These are phyloP conservation scores for Actinostola sp. DNA, from an alignment of 92 coral and sea anemone species.

Conservation along the genomic window DNA sequence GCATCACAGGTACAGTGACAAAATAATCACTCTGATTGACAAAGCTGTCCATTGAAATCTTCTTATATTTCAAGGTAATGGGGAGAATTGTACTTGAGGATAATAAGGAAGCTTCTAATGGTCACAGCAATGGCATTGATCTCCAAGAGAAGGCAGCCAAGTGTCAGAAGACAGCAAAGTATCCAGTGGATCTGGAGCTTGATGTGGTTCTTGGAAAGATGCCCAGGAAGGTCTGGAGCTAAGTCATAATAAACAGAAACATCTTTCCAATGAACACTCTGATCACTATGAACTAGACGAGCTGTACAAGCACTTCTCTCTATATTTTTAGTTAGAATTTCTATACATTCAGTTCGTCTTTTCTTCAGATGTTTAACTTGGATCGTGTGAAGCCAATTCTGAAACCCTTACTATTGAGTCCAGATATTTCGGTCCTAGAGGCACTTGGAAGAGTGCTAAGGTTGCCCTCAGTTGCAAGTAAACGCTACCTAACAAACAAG, in stretches of 20 bases:
- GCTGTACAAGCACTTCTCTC: too few species aligned
- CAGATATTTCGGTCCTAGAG: slow-evolving; percentile 70
- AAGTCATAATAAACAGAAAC: too few species aligned
- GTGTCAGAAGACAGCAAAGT: slow-evolving; percentile 54
- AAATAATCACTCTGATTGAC: too few species aligned
- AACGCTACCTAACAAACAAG: slow-evolving; percentile 97
- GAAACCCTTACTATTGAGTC: slow-evolving; percentile 50
- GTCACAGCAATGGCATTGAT: slow-evolving; percentile 19
- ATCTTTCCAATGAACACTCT: too few species aligned
- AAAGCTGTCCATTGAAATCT: too few species aligned
- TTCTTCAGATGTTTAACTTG: slow-evolving; percentile 71
- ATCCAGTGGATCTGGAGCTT: slow-evolving; percentile 93
- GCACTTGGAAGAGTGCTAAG: slow-evolving; percentile 91
- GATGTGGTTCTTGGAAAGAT: slow-evolving; percentile 96
- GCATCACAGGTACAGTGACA: slow-evolving; percentile 80
- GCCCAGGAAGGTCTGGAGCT: slow-evolving; percentile 98
- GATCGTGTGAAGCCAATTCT: slow-evolving; percentile 57
- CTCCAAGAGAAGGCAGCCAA: slow-evolving; percentile 54
- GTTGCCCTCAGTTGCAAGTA: slow-evolving; percentile 96
- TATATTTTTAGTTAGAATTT: too few species aligned
- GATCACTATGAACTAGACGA: too few species aligned
- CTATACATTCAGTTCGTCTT: background rate
- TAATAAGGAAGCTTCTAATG: slow-evolving; percentile 40
- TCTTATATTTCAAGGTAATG: slow-evolving; percentile 90
- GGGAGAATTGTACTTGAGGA: slow-evolving; percentile 89